Evolutionary conservation across 2,113 vertebrate genomes (phyloP).

Genomic region (Lepus timidus): DNA sequence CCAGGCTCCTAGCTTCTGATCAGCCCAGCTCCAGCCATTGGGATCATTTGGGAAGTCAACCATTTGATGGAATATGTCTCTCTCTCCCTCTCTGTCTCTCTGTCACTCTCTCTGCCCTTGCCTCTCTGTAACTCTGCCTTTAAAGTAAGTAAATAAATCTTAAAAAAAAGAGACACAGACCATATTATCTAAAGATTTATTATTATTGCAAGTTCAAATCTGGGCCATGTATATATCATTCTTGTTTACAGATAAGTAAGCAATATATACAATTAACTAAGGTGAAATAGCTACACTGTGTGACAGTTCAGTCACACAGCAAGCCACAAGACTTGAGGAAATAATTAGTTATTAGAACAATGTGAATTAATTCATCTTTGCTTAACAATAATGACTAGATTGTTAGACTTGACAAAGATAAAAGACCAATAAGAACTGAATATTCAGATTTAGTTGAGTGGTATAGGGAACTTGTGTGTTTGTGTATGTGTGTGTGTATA

Average conservation of each 20-base stretch:
- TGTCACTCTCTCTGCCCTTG: too few relatives aligned
- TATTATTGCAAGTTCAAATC: neutral
- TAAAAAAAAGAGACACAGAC: neutral
- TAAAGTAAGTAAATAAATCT: too few relatives aligned
- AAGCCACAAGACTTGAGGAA: neutral
- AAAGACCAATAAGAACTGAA: neutral
- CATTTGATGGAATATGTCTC: too few relatives aligned
- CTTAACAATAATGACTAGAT: neutral
- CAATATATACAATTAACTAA: neutral
- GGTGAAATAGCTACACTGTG: neutral
- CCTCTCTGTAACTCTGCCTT: too few relatives aligned
- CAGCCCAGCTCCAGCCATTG: too few relatives aligned
- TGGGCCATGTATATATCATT: neutral
- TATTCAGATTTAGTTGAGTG: neutral
- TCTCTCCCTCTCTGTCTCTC: too few relatives aligned
- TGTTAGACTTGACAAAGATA: neutral
- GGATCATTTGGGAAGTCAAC: too few relatives aligned
- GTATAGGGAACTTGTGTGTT: neutral
- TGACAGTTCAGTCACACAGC: neutral
- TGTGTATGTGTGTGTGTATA: too few relatives aligned
- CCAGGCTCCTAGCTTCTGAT: too few relatives aligned
- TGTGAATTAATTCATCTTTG: neutral
- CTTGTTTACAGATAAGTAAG: neutral
- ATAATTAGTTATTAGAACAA: conserved; percentile 16
- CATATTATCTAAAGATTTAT: neutral